Base-by-base conservation (phyloP, 2,113 vertebrate genomes). In the Antechinus flavipes region DNA sequence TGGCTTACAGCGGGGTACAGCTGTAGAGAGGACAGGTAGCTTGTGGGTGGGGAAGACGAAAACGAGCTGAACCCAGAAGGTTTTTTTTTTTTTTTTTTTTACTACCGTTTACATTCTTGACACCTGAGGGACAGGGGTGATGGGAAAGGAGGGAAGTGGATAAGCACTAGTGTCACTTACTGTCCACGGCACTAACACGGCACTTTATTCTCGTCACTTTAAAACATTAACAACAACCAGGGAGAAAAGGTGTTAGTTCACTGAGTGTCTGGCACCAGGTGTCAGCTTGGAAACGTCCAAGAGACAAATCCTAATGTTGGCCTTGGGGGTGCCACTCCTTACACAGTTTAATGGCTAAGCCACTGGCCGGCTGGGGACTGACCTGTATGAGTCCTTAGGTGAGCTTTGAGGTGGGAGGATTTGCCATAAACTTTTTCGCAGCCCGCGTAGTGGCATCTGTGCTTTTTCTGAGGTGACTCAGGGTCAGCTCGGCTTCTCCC, bases 371-470 rank as follows among this genome's bases (percentile, higher is more conserved):
- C 96, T 94, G 22, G 76, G 90, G 92, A 99, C 99, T 99, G 99
- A 99, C 99, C 99, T 99, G 99, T 99, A 96, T 99, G 99, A 98
- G 99, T 99, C 99, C 99, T 99, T 98, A 99, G 99, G 98, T 99
- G 99, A 98, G 99, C 99, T 99, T 99, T 99, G 98, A 99, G 99
- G 98, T 99, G 99, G 98, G 99, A 99, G 91, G 99, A 99, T 99
- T 99, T 99, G 98, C 99, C 99, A 98, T 99, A 99, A 99, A 99
- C 99, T 99, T 99, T 99, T 99, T 99, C 99, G 96, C 99, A 99
- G 96, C 99, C 99, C 98, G 99, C 99, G 99, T 99, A 99, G 99
- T 99, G 99, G 99, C 99, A 99, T 99, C 99, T 99, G 99, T 99
- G 99, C 99, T 99, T 99, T 98, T 99, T 99, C 99, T 99, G 99